These are phyloP conservation scores for Onthophagus sagittarius DNA, from an alignment of 2,888 invertebrate genomes.

Conservation along the genomic window DNA sequence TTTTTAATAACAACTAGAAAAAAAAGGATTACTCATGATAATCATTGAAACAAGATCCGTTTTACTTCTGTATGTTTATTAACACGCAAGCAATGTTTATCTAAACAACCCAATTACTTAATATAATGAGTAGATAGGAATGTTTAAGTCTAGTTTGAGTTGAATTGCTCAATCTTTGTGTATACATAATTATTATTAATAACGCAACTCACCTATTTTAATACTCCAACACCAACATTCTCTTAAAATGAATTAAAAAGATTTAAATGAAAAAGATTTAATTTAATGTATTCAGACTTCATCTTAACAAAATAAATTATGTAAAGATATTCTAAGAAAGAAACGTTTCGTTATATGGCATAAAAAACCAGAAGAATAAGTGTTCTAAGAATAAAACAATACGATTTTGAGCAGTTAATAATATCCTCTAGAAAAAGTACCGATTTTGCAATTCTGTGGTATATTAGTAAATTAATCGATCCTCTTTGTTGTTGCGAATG, in stretches of 20 bases:
- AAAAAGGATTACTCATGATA: not conserved
- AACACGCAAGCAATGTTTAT: not conserved
- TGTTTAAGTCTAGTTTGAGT: not conserved
- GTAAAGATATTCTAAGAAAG: no score
- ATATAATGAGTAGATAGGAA: not conserved
- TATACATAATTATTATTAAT: not conserved
- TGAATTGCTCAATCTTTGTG: not conserved
- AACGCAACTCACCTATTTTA: not conserved
- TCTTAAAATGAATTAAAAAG: not conserved
- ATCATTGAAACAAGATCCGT: not conserved
- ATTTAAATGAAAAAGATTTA: no score
- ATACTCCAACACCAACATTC: not conserved
- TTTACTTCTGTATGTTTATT: not conserved
- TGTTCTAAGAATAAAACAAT: no score
- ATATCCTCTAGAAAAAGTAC: no score
- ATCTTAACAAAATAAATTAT: no score
- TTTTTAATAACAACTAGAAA: not conserved
- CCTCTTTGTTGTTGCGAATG: no score
- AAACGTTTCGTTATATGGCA: no score
- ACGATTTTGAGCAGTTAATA: no score
- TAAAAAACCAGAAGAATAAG: no score
- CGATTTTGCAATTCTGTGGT: no score
- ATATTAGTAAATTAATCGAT: no score
- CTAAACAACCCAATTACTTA: not conserved
- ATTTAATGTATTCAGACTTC: no score